phyloP scores from a whole-genome alignment of 2,888 invertebrate species.

The Ryuthela nishihirai region DNA sequence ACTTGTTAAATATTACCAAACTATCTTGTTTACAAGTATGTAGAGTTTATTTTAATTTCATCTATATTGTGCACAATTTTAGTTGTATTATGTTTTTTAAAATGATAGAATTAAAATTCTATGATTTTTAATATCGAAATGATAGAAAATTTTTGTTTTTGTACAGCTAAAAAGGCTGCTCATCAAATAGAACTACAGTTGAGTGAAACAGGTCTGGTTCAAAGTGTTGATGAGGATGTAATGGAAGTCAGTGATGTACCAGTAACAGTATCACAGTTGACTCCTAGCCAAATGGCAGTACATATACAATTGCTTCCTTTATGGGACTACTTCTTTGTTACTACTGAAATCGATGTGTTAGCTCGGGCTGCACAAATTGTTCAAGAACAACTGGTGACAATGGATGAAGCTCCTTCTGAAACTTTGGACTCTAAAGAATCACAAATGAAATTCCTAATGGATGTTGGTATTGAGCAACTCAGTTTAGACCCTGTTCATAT shows the following conservation, averaged over 20 bases:
- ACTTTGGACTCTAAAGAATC: too few species aligned
- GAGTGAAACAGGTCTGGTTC: neutral
- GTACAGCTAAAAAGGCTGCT: neutral
- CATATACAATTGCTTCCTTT: constrained; percentile 23
- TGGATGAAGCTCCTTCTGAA: too few species aligned
- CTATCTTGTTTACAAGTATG: too few species aligned
- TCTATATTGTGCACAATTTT: too few species aligned
- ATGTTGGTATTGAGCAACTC: neutral
- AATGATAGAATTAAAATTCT: too few species aligned
- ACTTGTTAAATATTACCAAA: too few species aligned
- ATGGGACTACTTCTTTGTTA: constrained; percentile 14
- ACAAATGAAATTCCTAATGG: too few species aligned
- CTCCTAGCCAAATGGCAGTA: neutral
- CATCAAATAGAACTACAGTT: constrained; percentile 6
- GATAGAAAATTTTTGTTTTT: too few species aligned
- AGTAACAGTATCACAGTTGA: neutral
- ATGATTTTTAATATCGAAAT: too few species aligned
- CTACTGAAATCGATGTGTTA: constrained; percentile 23
- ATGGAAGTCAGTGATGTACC: constrained; percentile 3
- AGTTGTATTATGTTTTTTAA: too few species aligned
- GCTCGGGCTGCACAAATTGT: neutral
- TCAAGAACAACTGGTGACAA: neutral
- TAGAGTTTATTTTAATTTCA: too few species aligned
- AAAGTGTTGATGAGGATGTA: constrained; percentile 1
- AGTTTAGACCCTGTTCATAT: neutral